Evolutionary conservation across 2,888 invertebrate genomes (phyloP), one percentile per base, ranked within the genome.

Genomic region (Spodoptera littoralis): DNA sequence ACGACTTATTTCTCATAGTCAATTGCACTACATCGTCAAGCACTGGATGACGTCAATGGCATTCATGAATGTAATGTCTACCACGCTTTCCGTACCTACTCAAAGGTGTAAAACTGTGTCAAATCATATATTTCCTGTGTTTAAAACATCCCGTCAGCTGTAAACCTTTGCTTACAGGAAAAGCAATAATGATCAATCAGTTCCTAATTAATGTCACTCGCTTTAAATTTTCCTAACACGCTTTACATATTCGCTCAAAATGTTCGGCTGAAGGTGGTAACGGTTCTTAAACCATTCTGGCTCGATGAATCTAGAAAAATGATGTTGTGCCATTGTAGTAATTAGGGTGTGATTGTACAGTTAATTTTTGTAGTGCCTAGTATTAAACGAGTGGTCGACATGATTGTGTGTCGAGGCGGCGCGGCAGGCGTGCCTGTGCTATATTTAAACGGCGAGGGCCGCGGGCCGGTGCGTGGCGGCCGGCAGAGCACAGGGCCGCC

Each of bases 381-480:
- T 82, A 83, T 81, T 81, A 86, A 83, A 86, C 82, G 84, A 89
- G 90, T 88, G 85, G 88, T 89, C 87, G 89, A 88, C 88, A 85
- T 85, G 88, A 91, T 90, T 91, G 91, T 91, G 87, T 88, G 88
- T 84, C 84, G 89, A 84, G 84, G 85, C 80, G 83, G 82, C 84
- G 86, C 84, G 88, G 89, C 90, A 86, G 88, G 92, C 91, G 89
- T 90, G 92, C 90, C 89, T 84, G 89, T 81, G 90, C 93, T 94
- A 94, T 90, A 93, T 93, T 88, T 93, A 94, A 87, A 84, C 85
- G 71, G 88, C 90, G 92, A 92, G 93, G 92, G 92, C 91, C 90
- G 90, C 85, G 84, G 74, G 76, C 79, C 74, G 78, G 79, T 74
- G 85, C 83, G 81, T 82, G 80, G 84, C 82, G 80, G 68, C 53